Base-by-base conservation (phyloP, 2,113 vertebrate genomes). In the Crotalus viridis region DNA sequence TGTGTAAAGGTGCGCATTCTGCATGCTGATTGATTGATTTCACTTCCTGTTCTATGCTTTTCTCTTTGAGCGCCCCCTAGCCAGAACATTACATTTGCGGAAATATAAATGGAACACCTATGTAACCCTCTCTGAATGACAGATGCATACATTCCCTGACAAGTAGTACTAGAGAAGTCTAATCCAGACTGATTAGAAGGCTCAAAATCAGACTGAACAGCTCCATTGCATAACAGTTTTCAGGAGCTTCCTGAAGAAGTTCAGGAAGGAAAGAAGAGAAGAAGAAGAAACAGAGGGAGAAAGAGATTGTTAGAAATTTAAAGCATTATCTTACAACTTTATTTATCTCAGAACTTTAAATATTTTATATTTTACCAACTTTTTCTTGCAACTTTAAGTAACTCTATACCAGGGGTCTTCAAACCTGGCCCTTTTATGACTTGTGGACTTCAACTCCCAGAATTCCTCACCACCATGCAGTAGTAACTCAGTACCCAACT, bases 271-370 rank as follows among this genome's bases (percentile, higher is more conserved):
- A 69, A 12, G n/a, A 33, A 64, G 28, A 28, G 0, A 39, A 5
- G 69, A 39, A 2, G 69, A 0, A 81, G 33, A 26, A 1, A 28
- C 12, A 3, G 7, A 21, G 7, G 59, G 10, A 24, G n/a, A 10
- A 52, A 57, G 59, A 54, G 46, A 90, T 89, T 56, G 61, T 55
- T 61, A 59, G 61, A 90, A 85, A 90, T 61, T 24, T 22, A 24
- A 90, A 90, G 92, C 10, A 86, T 90, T 90, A 61, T 86, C 88
- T 81, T 92, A 46, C 92, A 55, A 89, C 46, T 94, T 95, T 90
- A 15, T 69, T 69, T 69, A 69, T n/a, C 28, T n/a, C 15, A n/a
- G 28, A 69, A n/a, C 12, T 0, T 64, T 64, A 64, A n/a, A 69
- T n/a, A 69, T 69, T n/a, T 15, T n/a, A 64, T n/a, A 26, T 64